phyloP scores from a whole-genome alignment of 2,888 invertebrate genomes.

The Bibio marci region DNA sequence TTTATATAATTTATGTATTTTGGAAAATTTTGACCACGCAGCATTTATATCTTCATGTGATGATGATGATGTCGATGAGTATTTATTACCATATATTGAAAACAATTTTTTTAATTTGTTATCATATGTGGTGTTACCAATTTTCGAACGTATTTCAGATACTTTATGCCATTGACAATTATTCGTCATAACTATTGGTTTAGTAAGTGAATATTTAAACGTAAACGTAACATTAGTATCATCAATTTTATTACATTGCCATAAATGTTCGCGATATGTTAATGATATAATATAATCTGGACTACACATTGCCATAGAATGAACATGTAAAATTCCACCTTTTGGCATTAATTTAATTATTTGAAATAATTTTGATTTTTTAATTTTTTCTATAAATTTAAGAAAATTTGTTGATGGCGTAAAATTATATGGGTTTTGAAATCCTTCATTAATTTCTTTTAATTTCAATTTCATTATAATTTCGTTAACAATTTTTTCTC shows the following conservation, averaged over 20 bases:
- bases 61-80: slow-evolving; percentile 32
- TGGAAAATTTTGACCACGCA: slow-evolving; percentile 40
- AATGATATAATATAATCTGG: slow-evolving; percentile 43
- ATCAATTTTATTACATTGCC: too few relatives aligned
- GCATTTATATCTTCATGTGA: slow-evolving; percentile 35
- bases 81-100: slow-evolving; percentile 35
- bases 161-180: slow-evolving; percentile 32
- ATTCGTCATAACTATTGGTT: slow-evolving; percentile 4
- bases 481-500: slow-evolving; percentile 36
- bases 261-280: slow-evolving; percentile 43
- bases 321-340: slow-evolving; percentile 52
- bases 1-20: slow-evolving; percentile 35
- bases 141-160: slow-evolving; percentile 25
- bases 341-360: slow-evolving; percentile 56
- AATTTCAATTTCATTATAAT: slow-evolving; percentile 40
- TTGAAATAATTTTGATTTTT: slow-evolving; percentile 43
- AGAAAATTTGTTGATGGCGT: slow-evolving; percentile 50
- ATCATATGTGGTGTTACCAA: slow-evolving; percentile 31
- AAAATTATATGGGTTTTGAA: slow-evolving; percentile 36
- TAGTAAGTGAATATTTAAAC: slow-evolving; percentile 23
- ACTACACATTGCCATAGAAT: slow-evolving; percentile 45
- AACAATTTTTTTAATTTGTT: slow-evolving; percentile 33
- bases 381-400: slow-evolving; percentile 36
- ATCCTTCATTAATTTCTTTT: slow-evolving; percentile 35
- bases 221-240: too few relatives aligned